Base-by-base conservation (phyloP, 2,113 vertebrate species). In the Ondatra zibethicus region DNA sequence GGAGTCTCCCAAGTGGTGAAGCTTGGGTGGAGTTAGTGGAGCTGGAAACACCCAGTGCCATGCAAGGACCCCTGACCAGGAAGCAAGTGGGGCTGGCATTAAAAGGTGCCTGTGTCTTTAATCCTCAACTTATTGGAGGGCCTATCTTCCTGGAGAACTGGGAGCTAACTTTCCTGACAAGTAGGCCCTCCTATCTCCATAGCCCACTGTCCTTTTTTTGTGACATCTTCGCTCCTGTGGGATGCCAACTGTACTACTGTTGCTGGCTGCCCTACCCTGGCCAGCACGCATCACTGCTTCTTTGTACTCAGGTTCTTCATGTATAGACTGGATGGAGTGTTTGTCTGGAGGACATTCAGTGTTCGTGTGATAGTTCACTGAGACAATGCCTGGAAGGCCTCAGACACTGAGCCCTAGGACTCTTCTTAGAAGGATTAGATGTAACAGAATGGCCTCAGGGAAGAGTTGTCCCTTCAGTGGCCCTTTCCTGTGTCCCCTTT, bases 101-200 rank as follows among this genome's bases (percentile, higher is more conserved):
- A 47, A 77, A 77, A 36, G 0, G 27, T 19, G 47, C 9, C 47
- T n/a, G 33, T 78, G 87, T 84, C 87, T 95, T 76, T 89, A 58
- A 42, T 42, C 7, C 42, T 52, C 7, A 2, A 21, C 39, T 27
- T 39, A 0, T 36, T 21, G 0, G 25, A 68, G 84, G 39, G 66
- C 82, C 52, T 1, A 61, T 23, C 91, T 39, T 92, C 45, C 52
- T n/a, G 39, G 55, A 88, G 88, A 91, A 55, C 84, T 29, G 65
- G 12, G 33, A 81, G 45, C 72, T n/a, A 8, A 11, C 77, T 52
- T 70, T 65, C 89, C 87, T 88, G 88, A 95, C 93, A 80, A 25
- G 82, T 92, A 84, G 87, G 14, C 73, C 77, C 7, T 9, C 58
- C 36, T n/a, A 14, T 16, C 42, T 47, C 87, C 1, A n/a, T 16